Percentiles rank a stretch among this genome's conserved stretches.
phyloP scores from a whole-genome alignment of 2,797 vertebrate genomes.

The Allobates femoralis region DNA sequence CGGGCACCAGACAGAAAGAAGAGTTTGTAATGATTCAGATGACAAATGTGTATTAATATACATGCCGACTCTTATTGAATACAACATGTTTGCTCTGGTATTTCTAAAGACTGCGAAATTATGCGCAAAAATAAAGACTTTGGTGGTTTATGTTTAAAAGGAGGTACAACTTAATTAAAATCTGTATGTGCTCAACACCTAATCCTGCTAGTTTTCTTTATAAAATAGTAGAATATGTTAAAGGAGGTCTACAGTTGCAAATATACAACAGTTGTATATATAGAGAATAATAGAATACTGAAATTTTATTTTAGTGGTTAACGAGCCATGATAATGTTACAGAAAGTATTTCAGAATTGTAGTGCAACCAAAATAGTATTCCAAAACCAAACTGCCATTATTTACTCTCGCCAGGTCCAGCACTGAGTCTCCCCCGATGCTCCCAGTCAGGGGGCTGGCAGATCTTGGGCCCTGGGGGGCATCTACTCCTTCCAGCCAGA shows the following conservation, averaged over 20 bases:
- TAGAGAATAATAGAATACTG: background rate
- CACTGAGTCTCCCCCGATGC: no score
- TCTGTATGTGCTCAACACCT: background rate
- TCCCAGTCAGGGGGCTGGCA: no score
- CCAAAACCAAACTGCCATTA: no score
- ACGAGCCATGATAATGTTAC: background rate
- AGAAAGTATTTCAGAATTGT: background rate
- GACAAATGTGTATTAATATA: conserved; percentile 23
- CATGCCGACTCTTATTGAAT: background rate
- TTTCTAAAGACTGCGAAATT: background rate
- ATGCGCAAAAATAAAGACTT: background rate
- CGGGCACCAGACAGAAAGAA: conserved; percentile 7
- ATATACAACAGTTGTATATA: background rate
- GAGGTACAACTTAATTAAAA: background rate
- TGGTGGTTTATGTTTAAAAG: background rate
- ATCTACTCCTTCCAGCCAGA: no score
- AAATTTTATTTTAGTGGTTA: background rate
- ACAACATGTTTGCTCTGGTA: background rate
- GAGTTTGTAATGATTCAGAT: background rate
- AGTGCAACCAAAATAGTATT: background rate
- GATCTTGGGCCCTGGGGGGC: no score
- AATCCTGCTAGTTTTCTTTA: background rate
- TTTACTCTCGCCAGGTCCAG: no score
- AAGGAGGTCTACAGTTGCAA: background rate
- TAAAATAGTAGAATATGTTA: background rate